A percentile compares a stretch with the other conserved stretches of the same genome.
phyloP scores from a whole-genome alignment of 2,113 vertebrate species.

The Neotoma lepida region DNA sequence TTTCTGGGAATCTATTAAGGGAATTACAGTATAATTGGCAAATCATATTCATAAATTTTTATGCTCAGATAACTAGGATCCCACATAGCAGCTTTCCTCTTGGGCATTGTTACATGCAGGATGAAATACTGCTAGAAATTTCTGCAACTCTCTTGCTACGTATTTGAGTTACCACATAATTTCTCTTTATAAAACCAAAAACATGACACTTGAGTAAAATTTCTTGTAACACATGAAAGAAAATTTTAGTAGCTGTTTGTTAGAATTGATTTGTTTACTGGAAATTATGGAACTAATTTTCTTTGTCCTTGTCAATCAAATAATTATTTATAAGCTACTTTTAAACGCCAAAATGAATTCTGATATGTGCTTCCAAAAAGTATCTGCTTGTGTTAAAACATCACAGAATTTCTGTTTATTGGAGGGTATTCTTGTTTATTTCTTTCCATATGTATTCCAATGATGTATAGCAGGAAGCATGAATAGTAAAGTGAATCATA shows the following conservation, averaged over 20 bases:
- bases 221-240: not conserved
- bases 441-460: not conserved
- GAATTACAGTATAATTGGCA: slow-evolving; percentile 53
- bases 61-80: slow-evolving; percentile 28
- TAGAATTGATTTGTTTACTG: not conserved
- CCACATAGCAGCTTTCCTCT: not conserved
- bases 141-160: not conserved
- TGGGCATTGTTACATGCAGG: not conserved
- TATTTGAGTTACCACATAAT: not conserved
- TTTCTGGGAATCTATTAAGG: slow-evolving; percentile 45
- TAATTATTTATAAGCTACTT: not conserved
- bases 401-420: not conserved
- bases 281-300: not conserved
- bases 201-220: not conserved
- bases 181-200: slow-evolving; percentile 30
- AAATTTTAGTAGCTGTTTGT: not conserved
- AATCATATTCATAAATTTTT: slow-evolving; percentile 44
- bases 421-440: not conserved
- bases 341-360: not conserved
- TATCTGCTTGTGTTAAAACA: not conserved
- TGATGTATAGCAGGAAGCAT: not conserved
- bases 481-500: not conserved
- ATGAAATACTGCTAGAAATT: not conserved
- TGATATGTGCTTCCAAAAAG: not conserved
- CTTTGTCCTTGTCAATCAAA: slow-evolving; percentile 1